A percentile compares a stretch with the other conserved stretches of the same genome.
phyloP scores from a whole-genome alignment of 2,797 vertebrate species.

The Gobionotothen gibberifrons region DNA sequence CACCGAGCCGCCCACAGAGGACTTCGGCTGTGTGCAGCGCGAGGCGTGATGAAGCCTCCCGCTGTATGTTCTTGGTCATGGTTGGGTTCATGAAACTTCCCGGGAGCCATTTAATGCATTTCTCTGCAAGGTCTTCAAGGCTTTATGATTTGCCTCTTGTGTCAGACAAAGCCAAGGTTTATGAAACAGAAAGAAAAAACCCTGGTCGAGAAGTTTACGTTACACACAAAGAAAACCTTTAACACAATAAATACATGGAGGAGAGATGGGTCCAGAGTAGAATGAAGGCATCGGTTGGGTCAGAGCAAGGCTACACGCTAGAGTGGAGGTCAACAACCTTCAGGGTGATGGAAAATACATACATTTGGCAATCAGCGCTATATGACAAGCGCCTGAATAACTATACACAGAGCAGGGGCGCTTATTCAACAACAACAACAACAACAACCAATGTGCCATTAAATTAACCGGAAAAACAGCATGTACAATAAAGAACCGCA shows the following conservation, averaged over 20 bases:
- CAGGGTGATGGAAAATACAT: not conserved
- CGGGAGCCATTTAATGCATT: conserved; percentile 31
- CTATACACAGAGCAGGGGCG: not conserved
- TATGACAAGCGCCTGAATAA: not conserved
- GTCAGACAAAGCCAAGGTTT: conserved; percentile 27
- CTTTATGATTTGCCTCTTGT: conserved; percentile 27
- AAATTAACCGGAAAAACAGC: conserved; percentile 40
- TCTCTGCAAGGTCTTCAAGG: conserved; percentile 29
- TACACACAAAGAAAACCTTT: conserved; percentile 16
- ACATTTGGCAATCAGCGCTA: conserved; percentile 12
- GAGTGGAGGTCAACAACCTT: conserved; percentile 30
- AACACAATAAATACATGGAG: conserved; percentile 19
- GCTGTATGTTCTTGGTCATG: conserved; percentile 51
- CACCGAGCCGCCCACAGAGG: conserved; percentile 40
- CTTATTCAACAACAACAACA: conserved; percentile 23
- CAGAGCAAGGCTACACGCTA: conserved; percentile 23
- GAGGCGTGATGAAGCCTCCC: conserved; percentile 49
- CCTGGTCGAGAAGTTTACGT: conserved; percentile 22
- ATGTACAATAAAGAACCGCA: conserved; percentile 19
- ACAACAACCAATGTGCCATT: conserved; percentile 14
- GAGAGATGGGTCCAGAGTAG: conserved; percentile 7
- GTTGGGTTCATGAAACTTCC: conserved; percentile 48
- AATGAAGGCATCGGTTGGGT: conserved; percentile 23
- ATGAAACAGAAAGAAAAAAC: conserved; percentile 13
- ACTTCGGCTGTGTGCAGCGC: conserved; percentile 49